Conservation (phyloP, 2,113 vertebrate species). For the Astur gentilis region DNA sequence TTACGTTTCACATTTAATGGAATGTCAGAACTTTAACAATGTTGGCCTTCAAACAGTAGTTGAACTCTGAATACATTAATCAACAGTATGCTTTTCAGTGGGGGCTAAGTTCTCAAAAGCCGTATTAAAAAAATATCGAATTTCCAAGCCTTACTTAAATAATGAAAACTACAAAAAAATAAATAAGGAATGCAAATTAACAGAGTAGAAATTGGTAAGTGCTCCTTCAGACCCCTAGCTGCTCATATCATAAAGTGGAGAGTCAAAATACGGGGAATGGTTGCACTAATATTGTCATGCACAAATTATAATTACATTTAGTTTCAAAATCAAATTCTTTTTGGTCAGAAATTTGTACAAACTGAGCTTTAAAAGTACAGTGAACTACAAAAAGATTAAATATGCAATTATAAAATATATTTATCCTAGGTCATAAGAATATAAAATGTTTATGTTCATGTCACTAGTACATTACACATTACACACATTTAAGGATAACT, state of each 20-base stretch:
- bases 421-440: slow-evolving; percentile 71
- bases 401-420: slow-evolving; percentile 78
- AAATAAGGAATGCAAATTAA: slow-evolving; percentile 70
- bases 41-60: slow-evolving; percentile 46
- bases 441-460: slow-evolving; percentile 72
- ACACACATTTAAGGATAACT: slow-evolving; percentile 66
- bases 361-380: slow-evolving; percentile 75
- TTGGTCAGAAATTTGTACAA: slow-evolving; percentile 74
- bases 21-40: slow-evolving; percentile 59
- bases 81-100: neutral
- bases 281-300: slow-evolving; percentile 55
- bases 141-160: slow-evolving; percentile 52
- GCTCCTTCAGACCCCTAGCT: slow-evolving; percentile 60
- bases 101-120: neutral
- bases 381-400: slow-evolving; percentile 80
- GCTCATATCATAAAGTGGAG: slow-evolving; percentile 46
- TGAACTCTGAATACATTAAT: slow-evolving; percentile 49
- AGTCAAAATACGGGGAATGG: slow-evolving; percentile 56
- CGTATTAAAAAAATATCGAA: slow-evolving; percentile 1
- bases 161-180: slow-evolving; percentile 60
- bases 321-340: slow-evolving; percentile 60
- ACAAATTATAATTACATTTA: slow-evolving; percentile 59
- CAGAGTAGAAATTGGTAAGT: slow-evolving; percentile 51
- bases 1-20: slow-evolving; percentile 53
- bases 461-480: slow-evolving; percentile 71